Evolutionary conservation across 2,113 vertebrate species (phyloP).

Genomic region (Podarcis cretensis): DNA sequence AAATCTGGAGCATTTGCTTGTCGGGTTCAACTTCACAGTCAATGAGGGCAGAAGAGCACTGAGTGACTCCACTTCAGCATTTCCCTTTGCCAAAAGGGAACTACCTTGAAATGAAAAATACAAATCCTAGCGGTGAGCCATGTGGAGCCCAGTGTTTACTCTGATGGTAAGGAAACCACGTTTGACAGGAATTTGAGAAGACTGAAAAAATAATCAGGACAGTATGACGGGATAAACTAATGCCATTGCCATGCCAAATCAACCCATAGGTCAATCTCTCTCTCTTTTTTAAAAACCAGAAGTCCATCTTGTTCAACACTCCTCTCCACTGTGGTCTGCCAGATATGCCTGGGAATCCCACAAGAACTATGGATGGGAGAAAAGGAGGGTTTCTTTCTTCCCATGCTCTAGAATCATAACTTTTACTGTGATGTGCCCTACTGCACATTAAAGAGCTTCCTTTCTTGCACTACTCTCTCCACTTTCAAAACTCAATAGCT

Average conservation of each 20-base stretch:
- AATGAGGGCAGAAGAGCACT: background rate
- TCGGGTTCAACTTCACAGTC: background rate
- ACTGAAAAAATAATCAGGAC: background rate
- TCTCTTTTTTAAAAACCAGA: background rate
- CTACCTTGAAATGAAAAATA: background rate
- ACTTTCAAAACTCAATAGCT: background rate
- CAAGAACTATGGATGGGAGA: background rate
- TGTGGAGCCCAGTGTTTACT: background rate
- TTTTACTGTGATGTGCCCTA: background rate
- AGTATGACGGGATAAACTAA: background rate
- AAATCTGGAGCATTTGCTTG: background rate
- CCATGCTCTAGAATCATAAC: background rate
- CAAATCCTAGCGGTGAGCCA: background rate
- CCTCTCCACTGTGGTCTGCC: background rate
- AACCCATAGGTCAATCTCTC: background rate
- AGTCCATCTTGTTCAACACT: background rate
- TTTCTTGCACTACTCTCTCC: background rate
- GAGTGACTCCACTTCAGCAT: background rate
- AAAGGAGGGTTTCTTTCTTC: background rate
- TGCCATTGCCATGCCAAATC: background rate
- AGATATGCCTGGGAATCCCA: background rate
- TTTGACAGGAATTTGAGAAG: background rate
- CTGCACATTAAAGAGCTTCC: background rate
- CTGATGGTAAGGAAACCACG: background rate
- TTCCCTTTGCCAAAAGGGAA: too few relatives aligned